These are phyloP conservation scores for Lottia gigantea DNA, from an alignment of 2,888 invertebrate species.

Conservation along the genomic window DNA sequence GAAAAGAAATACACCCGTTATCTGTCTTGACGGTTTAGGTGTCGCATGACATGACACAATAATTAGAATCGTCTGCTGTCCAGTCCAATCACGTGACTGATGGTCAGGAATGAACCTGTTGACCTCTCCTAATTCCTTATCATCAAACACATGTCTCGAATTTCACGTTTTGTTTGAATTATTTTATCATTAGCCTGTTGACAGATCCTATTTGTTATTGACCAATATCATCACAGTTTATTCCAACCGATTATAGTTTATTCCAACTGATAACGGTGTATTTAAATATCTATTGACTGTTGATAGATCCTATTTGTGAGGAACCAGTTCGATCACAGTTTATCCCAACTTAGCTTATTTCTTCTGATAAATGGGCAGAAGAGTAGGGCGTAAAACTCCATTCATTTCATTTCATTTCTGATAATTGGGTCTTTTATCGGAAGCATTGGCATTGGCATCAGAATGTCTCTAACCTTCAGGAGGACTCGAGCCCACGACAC, in stretches of 20 bases:
- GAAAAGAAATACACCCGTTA: no score
- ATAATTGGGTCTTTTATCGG: no score
- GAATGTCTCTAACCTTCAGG: no score
- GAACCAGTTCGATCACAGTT: no score
- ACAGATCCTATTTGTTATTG: not conserved
- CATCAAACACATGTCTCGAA: slow-evolving; percentile 1
- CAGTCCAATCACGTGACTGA: not conserved
- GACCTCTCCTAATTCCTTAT: not conserved
- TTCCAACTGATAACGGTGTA: no score
- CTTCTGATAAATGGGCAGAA: no score
- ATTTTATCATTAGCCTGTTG: not conserved
- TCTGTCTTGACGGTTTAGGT: not conserved
- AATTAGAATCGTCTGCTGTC: not conserved
- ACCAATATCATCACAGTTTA: not conserved
- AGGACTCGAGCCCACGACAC: no score
- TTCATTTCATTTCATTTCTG: no score
- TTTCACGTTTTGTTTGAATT: not conserved
- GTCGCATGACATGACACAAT: slow-evolving; percentile 8
- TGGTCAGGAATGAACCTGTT: not conserved
- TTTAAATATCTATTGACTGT: not conserved
- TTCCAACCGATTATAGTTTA: no score
- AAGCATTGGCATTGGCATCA: no score
- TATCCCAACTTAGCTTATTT: no score
- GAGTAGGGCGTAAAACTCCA: no score
- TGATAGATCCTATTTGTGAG: not conserved